These are phyloP conservation scores for Pygocentrus nattereri DNA, from an alignment of 2,797 vertebrate species.

Conservation along the genomic window DNA sequence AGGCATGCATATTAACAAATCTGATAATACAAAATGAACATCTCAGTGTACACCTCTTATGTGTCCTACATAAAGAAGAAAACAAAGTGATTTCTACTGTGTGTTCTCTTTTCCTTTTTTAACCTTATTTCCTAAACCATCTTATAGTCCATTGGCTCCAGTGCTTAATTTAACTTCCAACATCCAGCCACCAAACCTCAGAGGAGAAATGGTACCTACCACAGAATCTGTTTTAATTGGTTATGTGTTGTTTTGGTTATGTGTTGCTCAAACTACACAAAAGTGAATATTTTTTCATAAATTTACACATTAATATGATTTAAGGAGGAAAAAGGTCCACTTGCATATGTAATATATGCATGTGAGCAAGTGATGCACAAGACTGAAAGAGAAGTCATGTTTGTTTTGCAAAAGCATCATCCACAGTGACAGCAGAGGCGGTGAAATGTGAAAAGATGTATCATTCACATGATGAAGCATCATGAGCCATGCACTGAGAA, in stretches of 20 bases:
- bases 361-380: slow-evolving; percentile 9
- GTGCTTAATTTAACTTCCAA: slow-evolving; percentile 26
- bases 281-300: slow-evolving; percentile 14
- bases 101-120: background rate
- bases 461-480: slow-evolving; percentile 17
- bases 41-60: slow-evolving; percentile 29
- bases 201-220: slow-evolving; percentile 56
- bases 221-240: slow-evolving; percentile 13
- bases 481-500: slow-evolving; percentile 12
- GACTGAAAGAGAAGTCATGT: slow-evolving; percentile 25
- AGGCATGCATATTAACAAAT: slow-evolving; percentile 16
- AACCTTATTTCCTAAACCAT: background rate
- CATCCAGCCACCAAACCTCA: slow-evolving; percentile 38
- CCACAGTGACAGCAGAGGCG: slow-evolving; percentile 22
- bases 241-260: slow-evolving; percentile 6
- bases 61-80: background rate
- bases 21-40: slow-evolving; percentile 1
- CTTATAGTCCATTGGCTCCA: slow-evolving; percentile 10
- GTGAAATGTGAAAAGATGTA: slow-evolving; percentile 12
- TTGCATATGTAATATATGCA: background rate
- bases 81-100: slow-evolving; percentile 4
- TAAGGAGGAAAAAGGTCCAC: slow-evolving; percentile 5
- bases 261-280: background rate
- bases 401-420: slow-evolving; percentile 36
- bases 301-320: background rate